Evolutionary conservation across 2,888 invertebrate species (phyloP).

Genomic region (Rhodophaea formosa): DNA sequence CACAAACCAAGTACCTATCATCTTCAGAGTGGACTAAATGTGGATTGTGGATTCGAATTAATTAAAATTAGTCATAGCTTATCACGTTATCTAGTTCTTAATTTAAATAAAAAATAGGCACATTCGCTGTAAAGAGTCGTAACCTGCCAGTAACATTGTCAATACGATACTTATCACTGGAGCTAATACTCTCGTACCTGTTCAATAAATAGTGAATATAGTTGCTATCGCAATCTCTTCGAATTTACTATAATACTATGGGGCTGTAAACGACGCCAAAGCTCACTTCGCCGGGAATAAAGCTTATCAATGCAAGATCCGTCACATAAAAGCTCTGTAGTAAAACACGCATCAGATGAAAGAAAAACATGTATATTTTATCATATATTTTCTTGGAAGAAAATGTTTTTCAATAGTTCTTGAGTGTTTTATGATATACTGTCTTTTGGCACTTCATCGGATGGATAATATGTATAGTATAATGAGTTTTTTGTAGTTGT

Average conservation of each 20-base stretch:
- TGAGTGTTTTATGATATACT: not conserved
- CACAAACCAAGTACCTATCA: no score
- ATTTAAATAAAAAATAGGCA: no score
- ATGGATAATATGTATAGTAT: no score
- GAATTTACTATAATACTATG: constrained; percentile 22
- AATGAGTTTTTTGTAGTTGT: no score
- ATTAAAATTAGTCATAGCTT: no score
- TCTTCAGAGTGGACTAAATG: no score
- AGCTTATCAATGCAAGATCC: constrained; percentile 19
- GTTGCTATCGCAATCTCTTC: constrained; percentile 1
- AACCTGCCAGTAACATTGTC: not conserved
- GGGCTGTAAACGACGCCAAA: constrained; percentile 13
- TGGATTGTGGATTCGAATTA: no score
- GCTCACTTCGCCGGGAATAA: constrained; percentile 14
- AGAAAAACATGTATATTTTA: constrained; percentile 5
- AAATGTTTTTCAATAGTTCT: constrained; percentile 6
- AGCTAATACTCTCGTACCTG: not conserved
- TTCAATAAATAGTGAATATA: constrained; percentile 8
- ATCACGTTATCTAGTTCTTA: no score
- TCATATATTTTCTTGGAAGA: constrained; percentile 9
- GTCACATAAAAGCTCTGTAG: constrained; percentile 16
- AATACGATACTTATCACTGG: not conserved
- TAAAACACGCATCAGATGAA: constrained; percentile 20
- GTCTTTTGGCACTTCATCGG: not conserved
- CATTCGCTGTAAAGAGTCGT: not conserved